Evolutionary conservation across 2,113 vertebrate species (phyloP).

Genomic region (Willisornis vidua): DNA sequence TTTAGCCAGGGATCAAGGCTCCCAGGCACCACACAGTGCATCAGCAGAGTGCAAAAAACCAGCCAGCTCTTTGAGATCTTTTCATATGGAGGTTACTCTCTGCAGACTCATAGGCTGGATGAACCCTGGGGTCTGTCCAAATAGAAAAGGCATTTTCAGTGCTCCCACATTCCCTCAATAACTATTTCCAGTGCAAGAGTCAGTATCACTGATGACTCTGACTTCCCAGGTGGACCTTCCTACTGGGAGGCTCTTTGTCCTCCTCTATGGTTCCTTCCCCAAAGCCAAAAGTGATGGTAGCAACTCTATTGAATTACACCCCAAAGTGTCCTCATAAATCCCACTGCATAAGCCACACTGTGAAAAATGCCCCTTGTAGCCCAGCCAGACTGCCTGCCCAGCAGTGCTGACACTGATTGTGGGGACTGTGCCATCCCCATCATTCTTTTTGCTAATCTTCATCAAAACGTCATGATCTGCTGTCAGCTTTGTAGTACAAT

Average conservation of each 20-base stretch:
- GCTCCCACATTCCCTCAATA: rapidly evolving
- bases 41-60: background rate
- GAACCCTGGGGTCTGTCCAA: background rate
- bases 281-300: background rate
- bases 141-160: background rate
- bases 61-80: background rate
- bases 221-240: background rate
- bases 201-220: background rate
- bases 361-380: background rate
- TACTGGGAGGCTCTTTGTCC: background rate
- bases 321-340: background rate
- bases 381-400: background rate
- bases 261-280: background rate
- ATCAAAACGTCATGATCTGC: background rate
- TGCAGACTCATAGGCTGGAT: background rate
- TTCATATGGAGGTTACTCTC: background rate
- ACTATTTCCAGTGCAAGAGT: background rate
- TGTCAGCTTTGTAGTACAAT: background rate
- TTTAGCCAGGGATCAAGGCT: background rate
- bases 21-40: background rate
- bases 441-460: background rate
- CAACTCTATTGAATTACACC: background rate
- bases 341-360: background rate
- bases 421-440: background rate
- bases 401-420: rapidly evolving